Percentiles rank a stretch among this genome's conserved stretches.
These are phyloP conservation scores for Pangasius sanitwongsei DNA, from an alignment of 2,797 vertebrate genomes.

Conservation along the genomic window DNA sequence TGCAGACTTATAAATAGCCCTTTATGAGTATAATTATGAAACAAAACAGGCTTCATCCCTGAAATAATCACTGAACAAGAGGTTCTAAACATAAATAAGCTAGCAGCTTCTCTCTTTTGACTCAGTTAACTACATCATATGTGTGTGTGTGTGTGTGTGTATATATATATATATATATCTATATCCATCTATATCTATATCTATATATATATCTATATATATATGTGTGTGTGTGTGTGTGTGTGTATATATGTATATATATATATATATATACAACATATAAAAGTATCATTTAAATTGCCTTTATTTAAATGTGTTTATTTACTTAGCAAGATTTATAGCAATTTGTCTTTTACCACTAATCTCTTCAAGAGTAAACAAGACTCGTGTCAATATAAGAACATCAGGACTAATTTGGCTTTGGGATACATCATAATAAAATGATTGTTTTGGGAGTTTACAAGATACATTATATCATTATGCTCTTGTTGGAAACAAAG, in stretches of 20 bases:
- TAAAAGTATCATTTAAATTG: too few relatives aligned
- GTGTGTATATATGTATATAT: background rate
- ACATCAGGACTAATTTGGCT: slow-evolving; percentile 10
- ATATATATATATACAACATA: background rate
- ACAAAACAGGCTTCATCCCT: background rate
- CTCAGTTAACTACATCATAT: background rate
- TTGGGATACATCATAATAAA: slow-evolving; percentile 8
- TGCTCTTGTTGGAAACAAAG: slow-evolving; percentile 29
- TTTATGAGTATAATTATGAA: background rate
- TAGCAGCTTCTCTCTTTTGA: background rate
- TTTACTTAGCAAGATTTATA: background rate
- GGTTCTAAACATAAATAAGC: background rate
- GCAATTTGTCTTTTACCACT: background rate
- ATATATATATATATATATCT: background rate
- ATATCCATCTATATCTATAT: background rate
- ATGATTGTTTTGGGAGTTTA: slow-evolving; percentile 24
- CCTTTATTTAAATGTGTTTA: background rate
- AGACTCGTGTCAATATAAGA: slow-evolving; percentile 3
- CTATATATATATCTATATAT: background rate
- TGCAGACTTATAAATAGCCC: background rate
- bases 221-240: background rate
- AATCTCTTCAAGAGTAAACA: slow-evolving; percentile 5
- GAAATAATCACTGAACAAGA: background rate
- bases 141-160: too few relatives aligned
- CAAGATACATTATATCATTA: slow-evolving; percentile 24